Evolutionary conservation across 2,888 invertebrate genomes (phyloP).

Genomic region (Hofmannophila pseudospretella): DNA sequence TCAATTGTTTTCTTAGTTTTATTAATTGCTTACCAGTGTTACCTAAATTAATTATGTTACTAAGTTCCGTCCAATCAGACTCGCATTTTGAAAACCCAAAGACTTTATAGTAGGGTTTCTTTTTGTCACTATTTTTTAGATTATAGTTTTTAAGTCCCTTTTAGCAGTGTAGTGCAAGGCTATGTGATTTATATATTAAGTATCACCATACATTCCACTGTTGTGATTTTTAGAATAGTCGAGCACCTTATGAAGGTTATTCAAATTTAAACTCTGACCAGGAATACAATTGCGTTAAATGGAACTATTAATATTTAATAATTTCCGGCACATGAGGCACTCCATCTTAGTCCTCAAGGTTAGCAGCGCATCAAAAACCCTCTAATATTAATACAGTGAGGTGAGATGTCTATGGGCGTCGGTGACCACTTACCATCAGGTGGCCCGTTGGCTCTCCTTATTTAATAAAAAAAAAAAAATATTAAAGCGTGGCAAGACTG

Average conservation of each 20-base stretch:
- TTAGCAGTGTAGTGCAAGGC: constrained; percentile 42
- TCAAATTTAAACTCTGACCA: too few relatives aligned
- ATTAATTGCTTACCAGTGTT: neutral
- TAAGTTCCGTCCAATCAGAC: constrained; percentile 25
- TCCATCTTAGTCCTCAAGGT: too few relatives aligned
- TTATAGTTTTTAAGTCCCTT: constrained; percentile 29
- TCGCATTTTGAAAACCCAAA: constrained; percentile 61
- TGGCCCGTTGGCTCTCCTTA: too few relatives aligned
- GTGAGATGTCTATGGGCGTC: too few relatives aligned
- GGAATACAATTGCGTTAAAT: too few relatives aligned
- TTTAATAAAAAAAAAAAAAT: too few relatives aligned
- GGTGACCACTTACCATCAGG: too few relatives aligned
- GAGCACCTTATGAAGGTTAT: constrained; percentile 35
- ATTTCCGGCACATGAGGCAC: too few relatives aligned
- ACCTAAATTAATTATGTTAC: neutral
- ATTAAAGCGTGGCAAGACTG: too few relatives aligned
- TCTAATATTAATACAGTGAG: too few relatives aligned
- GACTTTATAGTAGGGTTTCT: constrained; percentile 40
- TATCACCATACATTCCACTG: constrained; percentile 67
- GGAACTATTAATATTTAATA: too few relatives aligned
- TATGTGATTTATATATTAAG: constrained; percentile 71
- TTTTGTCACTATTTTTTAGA: constrained; percentile 24
- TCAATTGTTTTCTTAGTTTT: neutral
- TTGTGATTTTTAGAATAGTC: constrained; percentile 65
- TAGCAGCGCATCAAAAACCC: too few relatives aligned